These are phyloP conservation scores for Gorsachius goisagi DNA, from an alignment of 2,113 vertebrate genomes.

Conservation along the genomic window DNA sequence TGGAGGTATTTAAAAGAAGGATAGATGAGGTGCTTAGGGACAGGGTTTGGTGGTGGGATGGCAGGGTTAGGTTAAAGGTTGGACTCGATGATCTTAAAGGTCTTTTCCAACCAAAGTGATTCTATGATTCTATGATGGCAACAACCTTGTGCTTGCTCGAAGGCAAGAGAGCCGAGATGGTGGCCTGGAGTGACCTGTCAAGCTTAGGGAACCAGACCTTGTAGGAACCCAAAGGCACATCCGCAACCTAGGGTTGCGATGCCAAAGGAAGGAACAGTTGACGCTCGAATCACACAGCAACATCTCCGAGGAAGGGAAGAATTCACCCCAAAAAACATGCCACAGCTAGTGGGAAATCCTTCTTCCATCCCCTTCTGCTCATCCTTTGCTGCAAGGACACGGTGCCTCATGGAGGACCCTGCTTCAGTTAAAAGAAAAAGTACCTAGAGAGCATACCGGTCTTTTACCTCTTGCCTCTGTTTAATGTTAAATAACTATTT, in stretches of 20 bases:
- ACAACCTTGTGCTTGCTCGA: rapidly evolving
- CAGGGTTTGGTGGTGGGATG: no score
- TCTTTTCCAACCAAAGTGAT: no score
- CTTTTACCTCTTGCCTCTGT: background rate
- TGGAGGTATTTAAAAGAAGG: no score
- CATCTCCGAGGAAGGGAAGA: background rate
- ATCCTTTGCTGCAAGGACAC: background rate
- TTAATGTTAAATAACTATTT: background rate
- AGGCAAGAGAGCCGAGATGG: background rate
- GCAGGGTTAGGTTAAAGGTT: no score
- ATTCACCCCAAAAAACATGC: background rate
- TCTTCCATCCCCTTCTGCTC: background rate
- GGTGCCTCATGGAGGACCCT: background rate
- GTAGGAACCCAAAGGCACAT: background rate
- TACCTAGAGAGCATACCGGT: background rate
- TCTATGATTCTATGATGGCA: no score
- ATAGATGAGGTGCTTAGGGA: no score
- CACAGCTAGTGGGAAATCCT: background rate
- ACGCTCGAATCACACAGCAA: background rate
- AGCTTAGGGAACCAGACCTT: background rate
- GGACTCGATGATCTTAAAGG: no score
- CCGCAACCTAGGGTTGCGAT: background rate
- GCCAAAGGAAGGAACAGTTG: background rate
- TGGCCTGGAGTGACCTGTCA: background rate
- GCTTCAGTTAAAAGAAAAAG: background rate